Evolutionary conservation across 2,888 invertebrate species (phyloP), one percentile per base, ranked within the genome.

Genomic region (Cerceris rybyensis): DNA sequence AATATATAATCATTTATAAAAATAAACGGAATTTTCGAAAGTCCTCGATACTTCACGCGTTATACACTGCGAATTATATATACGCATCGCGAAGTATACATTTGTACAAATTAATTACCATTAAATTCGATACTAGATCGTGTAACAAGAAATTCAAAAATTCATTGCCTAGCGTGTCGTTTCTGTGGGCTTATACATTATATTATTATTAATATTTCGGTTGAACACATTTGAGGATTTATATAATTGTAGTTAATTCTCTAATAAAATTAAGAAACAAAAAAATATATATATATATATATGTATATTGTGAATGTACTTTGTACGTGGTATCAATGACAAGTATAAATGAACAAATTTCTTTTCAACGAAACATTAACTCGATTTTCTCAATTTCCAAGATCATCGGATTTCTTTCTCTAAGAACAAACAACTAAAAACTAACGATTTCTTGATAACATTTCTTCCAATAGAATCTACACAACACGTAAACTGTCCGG

Each of bases 1-100:
- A 68, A 69, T 73, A 76, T 70, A 76, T 72, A 76, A 13, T 79
- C 50, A 52, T 67, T 72, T 79, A 79, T 55, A 79, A 79, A 79
- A 79, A 79, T 79, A 76, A 79, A 73, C 64, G 76, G 67, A 63
- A 79, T 67, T 76, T 70, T 59, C 52, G 41, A 63, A 68, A 68
- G 49, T 63, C 49, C 43, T 39, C 52, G 11, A 39, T 58, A 42
- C 55, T 70, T 63, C 17, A 59, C 67, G 54, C 65, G 17, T 55
- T 64, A 60, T 28, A 28, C 41, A 43, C 66, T 63, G 58, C 42
- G 43, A 66, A 55, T 55, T 66, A 65, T 55, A 28, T 28, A 9
- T 50, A 46, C 28, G 28, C 68, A 57, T 76, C 57, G 57, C 50
- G 57, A 61, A 42, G 61, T 67, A 46, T 39, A 69, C 57, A 57